These are phyloP conservation scores for Drosophila rellima DNA, from an alignment of 2,888 invertebrate species.

Conservation along the genomic window DNA sequence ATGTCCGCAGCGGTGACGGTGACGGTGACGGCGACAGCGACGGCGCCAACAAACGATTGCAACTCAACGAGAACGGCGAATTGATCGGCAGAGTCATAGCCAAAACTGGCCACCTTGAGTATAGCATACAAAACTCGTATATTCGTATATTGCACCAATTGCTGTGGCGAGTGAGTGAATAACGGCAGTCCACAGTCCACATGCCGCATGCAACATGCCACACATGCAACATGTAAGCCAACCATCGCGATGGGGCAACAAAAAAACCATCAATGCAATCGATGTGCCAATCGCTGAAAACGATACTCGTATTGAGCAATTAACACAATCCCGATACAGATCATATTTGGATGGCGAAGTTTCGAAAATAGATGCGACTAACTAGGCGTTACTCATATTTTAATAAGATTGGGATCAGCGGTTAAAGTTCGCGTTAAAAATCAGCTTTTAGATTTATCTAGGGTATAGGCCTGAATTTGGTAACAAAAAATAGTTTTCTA, in stretches of 20 bases:
- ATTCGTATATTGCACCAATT: conserved; percentile 51
- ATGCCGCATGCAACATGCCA: conserved; percentile 51
- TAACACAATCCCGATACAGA: conserved; percentile 38
- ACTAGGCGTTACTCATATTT: not conserved
- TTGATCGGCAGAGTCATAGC: conserved; percentile 52
- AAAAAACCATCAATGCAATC: conserved; percentile 54
- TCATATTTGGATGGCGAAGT: conserved; percentile 17
- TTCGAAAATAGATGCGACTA: not conserved
- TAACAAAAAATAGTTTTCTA: too few species aligned
- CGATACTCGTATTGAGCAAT: conserved; percentile 40
- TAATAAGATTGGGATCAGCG: not conserved
- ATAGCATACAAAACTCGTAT: not conserved
- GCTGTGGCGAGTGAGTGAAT: conserved; percentile 31
- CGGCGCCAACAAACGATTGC: conserved; percentile 43
- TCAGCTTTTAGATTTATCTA: too few species aligned
- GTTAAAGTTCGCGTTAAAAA: not conserved
- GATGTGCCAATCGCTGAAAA: conserved; percentile 52
- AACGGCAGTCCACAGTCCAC: conserved; percentile 38
- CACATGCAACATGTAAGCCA: conserved; percentile 48
- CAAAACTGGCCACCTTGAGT: conserved; percentile 53
- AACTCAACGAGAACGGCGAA: conserved; percentile 68
- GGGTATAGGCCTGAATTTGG: too few species aligned
- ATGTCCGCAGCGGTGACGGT: conserved; percentile 24
- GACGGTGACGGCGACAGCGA: conserved; percentile 11
- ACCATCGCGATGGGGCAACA: conserved; percentile 38